phyloP scores from a whole-genome alignment of 2,113 vertebrate species.

The Dipodomys spectabilis region DNA sequence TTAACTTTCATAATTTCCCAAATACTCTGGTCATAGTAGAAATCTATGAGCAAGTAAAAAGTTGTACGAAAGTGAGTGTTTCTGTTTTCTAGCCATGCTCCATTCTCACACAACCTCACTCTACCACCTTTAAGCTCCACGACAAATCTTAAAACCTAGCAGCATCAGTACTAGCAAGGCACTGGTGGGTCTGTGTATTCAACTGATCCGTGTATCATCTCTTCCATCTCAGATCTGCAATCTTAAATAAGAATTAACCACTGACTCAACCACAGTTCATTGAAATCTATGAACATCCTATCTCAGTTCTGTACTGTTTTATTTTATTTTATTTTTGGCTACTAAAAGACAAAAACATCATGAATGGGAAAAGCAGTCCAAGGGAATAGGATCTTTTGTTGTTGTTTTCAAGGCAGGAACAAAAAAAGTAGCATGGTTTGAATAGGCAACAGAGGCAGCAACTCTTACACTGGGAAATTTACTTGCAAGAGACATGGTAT shows the following conservation, averaged over 20 bases:
- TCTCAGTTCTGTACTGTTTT: conserved; percentile 4
- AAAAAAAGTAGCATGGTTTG: not conserved
- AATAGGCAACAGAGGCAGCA: not conserved
- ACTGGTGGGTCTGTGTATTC: not conserved
- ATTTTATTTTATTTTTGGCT: not conserved
- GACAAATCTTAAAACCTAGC: no score
- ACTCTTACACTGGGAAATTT: conserved; percentile 8
- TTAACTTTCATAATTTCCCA: not conserved
- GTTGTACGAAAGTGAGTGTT: not conserved
- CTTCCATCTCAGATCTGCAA: not conserved
- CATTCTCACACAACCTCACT: not conserved
- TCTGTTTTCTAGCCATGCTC: not conserved
- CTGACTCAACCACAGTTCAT: not conserved
- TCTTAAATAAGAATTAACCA: not conserved
- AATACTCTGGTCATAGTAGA: not conserved
- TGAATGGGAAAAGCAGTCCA: not conserved
- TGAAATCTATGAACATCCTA: not conserved
- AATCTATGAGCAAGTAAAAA: not conserved
- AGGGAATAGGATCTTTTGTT: not conserved
- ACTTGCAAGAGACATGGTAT: not conserved
- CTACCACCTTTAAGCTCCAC: accelerated
- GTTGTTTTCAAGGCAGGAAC: not conserved
- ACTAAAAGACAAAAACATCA: not conserved
- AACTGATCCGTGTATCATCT: not conserved
- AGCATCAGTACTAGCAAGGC: not conserved